A percentile compares a stretch with the other conserved stretches of the same genome.
phyloP scores from a whole-genome alignment of 2,797 vertebrate genomes.

The Muraenolepis orangiensis region DNA sequence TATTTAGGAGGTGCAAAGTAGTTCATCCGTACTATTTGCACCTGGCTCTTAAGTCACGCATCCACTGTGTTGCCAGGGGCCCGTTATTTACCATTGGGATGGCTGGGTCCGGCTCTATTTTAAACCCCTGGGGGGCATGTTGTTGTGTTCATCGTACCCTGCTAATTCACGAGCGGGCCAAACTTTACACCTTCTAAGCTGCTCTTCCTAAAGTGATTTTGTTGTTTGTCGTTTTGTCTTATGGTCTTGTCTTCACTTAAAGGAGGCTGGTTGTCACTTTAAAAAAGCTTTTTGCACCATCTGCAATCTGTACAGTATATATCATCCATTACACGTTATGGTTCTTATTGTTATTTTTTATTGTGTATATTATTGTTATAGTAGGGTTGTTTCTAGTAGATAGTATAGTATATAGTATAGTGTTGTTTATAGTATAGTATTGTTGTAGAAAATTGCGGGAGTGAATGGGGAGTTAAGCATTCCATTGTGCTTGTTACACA shows the following conservation, averaged over 20 bases:
- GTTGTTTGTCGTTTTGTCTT: neutral
- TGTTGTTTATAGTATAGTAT: too few species aligned
- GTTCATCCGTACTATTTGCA: neutral
- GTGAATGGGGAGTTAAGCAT: too few species aligned
- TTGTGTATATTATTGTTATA: too few species aligned
- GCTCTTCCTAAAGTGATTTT: neutral
- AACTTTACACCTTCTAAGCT: neutral
- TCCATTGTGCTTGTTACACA: too few species aligned
- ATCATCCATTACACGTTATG: too few species aligned
- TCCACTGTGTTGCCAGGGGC: conserved; percentile 2
- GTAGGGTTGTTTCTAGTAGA: too few species aligned
- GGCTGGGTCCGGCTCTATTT: neutral
- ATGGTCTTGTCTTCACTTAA: neutral
- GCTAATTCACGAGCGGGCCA: neutral
- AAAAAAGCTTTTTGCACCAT: too few species aligned
- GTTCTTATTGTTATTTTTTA: too few species aligned
- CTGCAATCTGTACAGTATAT: too few species aligned
- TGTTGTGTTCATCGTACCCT: neutral
- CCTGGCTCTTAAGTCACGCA: conserved; percentile 5
- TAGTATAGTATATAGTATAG: too few species aligned
- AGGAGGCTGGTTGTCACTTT: neutral
- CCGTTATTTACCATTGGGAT: neutral
- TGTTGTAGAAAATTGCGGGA: too few species aligned
- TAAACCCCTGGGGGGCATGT: neutral
- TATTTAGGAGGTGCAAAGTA: conserved; percentile 4